phyloP scores from a whole-genome alignment of 2,113 vertebrate genomes.

The Amblyopsis rosae region DNA sequence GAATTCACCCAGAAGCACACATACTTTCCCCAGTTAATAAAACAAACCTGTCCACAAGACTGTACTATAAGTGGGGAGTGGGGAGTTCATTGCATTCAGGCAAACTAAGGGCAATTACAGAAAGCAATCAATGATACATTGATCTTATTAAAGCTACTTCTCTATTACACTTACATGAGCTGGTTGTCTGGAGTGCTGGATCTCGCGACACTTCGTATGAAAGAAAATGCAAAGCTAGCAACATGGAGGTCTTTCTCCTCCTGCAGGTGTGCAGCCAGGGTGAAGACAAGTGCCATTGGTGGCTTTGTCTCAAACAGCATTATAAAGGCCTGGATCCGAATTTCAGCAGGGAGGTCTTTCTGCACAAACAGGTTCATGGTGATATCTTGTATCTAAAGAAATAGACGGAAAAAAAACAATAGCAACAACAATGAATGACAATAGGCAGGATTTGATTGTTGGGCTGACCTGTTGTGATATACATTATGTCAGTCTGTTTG shows the following conservation, averaged over 20 bases:
- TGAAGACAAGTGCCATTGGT: slow-evolving; percentile 72
- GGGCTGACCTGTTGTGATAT: no score
- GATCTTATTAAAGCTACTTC: neutral
- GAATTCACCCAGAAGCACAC: no score
- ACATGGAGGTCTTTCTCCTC: slow-evolving; percentile 80
- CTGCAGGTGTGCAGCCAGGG: slow-evolving; percentile 70
- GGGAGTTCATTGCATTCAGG: no score
- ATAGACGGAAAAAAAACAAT: neutral
- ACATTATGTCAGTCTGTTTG: no score
- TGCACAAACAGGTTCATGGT: slow-evolving; percentile 77
- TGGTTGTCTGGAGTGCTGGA: slow-evolving; percentile 74
- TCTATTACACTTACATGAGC: slow-evolving; percentile 76
- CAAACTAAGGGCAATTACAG: no score
- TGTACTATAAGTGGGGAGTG: no score
- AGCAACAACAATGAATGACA: no score
- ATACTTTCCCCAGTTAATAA: no score
- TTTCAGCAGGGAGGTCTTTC: slow-evolving; percentile 57
- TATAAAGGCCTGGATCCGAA: slow-evolving; percentile 78
- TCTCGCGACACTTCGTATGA: slow-evolving; percentile 74
- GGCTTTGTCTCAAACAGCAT: slow-evolving; percentile 83
- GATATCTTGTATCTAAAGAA: slow-evolving; percentile 81
- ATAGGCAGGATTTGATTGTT: no score
- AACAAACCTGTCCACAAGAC: no score
- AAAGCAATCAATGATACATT: neutral
- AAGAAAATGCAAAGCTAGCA: slow-evolving; percentile 80